Evolutionary conservation across 2,888 invertebrate genomes (phyloP).

Genomic region (Hermaeophaga mercurialis): DNA sequence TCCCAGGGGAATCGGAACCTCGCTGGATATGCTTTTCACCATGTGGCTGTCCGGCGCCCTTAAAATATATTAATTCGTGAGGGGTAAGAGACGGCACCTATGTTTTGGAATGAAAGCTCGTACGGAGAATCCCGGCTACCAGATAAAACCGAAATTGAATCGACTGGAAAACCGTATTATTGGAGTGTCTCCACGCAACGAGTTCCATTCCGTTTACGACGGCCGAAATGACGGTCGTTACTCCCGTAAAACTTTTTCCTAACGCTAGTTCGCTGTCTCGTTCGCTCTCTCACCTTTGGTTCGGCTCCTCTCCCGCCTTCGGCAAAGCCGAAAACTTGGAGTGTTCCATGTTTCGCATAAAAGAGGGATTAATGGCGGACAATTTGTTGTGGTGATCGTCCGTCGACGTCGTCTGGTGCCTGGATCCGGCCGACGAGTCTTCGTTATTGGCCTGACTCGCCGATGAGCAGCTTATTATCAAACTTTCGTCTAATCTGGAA

Average conservation of each 20-base stretch:
- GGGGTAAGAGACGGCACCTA: too few species aligned
- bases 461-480: constrained; percentile 57
- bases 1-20: constrained; percentile 56
- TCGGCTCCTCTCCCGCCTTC: constrained; percentile 47
- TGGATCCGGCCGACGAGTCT: constrained; percentile 45
- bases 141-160: constrained; percentile 3
- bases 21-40: constrained; percentile 59
- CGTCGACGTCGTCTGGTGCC: constrained; percentile 44
- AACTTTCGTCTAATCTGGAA: constrained; percentile 67
- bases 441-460: constrained; percentile 33
- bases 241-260: constrained; percentile 6
- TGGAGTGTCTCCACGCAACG: constrained; percentile 3
- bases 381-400: constrained; percentile 33
- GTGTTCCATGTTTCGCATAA: constrained; percentile 56
- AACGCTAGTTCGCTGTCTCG: not conserved
- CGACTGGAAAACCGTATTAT: not conserved
- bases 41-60: constrained; percentile 50
- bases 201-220: constrained; percentile 14
- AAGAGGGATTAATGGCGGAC: constrained; percentile 50
- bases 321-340: constrained; percentile 56
- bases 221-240: not conserved
- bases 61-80: not conserved
- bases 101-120: too few species aligned
- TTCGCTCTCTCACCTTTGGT: constrained; percentile 27
- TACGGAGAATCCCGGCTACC: not conserved